These are phyloP conservation scores for Anadara kagoshimensis DNA, from an alignment of 1,140 invertebrate species.

Conservation along the genomic window DNA sequence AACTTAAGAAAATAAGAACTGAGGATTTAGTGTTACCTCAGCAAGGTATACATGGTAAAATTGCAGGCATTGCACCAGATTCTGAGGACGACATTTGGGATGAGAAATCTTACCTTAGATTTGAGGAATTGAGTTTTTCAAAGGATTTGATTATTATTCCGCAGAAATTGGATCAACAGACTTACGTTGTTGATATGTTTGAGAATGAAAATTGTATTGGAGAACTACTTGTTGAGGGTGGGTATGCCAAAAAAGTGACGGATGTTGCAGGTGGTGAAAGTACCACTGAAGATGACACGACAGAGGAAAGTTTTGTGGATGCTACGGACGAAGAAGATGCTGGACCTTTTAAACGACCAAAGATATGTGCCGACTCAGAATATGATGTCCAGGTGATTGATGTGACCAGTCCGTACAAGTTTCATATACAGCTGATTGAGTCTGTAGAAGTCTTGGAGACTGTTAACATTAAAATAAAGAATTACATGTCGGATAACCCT, in stretches of 20 bases:
- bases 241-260: not conserved
- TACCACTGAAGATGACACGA: not conserved
- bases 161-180: not conserved
- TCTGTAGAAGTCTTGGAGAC: conserved; percentile 1
- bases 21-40: conserved; percentile 19
- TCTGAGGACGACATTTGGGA: conserved; percentile 15
- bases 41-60: conserved; percentile 30
- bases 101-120: conserved; percentile 8
- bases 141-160: too few species aligned
- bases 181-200: conserved; percentile 10
- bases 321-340: not conserved
- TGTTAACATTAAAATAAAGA: conserved; percentile 12
- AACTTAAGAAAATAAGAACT: conserved; percentile 9
- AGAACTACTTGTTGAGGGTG: conserved; percentile 9
- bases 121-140: conserved; percentile 16
- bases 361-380: conserved; percentile 10
- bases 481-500: not conserved
- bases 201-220: conserved; percentile 20
- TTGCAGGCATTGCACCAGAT: conserved; percentile 16
- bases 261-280: not conserved
- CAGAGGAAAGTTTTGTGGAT: not conserved
- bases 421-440: conserved; percentile 9
- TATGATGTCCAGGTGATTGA: conserved; percentile 8
- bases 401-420: conserved; percentile 10
- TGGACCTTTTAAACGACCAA: not conserved